phyloP scores from a whole-genome alignment of 2,888 invertebrate species.

The Lypha dubia region DNA sequence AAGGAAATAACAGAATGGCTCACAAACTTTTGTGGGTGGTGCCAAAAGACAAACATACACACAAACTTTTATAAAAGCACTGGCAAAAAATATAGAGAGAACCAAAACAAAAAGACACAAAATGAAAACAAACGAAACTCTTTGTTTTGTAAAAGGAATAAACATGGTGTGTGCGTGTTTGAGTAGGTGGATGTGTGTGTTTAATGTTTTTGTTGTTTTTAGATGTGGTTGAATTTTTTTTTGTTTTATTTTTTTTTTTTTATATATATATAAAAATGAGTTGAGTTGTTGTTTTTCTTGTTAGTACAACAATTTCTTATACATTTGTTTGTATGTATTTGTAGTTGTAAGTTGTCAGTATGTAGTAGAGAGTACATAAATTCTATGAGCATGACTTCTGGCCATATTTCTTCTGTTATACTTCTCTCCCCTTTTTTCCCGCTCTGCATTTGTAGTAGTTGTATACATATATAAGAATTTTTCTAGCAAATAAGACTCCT shows the following conservation, averaged over 20 bases:
- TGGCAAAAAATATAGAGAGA: conserved; percentile 21
- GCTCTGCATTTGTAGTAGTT: neutral
- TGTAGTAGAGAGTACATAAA: conserved; percentile 35
- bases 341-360: conserved; percentile 31
- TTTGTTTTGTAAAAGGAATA: conserved; percentile 44
- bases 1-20: conserved; percentile 27
- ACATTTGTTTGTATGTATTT: conserved; percentile 2
- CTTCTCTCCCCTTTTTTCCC: conserved; percentile 1
- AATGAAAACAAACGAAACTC: conserved; percentile 46
- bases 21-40: conserved; percentile 68
- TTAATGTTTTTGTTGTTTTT: conserved; percentile 47
- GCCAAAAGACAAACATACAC: conserved; percentile 42
- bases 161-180: conserved; percentile 9
- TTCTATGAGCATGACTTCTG: conserved; percentile 72
- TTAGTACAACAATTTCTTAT: conserved; percentile 32
- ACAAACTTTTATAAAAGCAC: conserved; percentile 28
- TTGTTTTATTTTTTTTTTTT: neutral
- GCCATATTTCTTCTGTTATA: conserved; percentile 61
- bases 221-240: conserved; percentile 58
- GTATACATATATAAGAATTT: conserved; percentile 35
- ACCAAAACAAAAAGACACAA: conserved; percentile 24
- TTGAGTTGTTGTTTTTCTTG: conserved; percentile 44
- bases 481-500: conserved; percentile 62
- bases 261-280: conserved; percentile 21
- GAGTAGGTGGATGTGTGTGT: neutral